These are phyloP conservation scores for Ectropis grisescens DNA, from an alignment of 1,140 invertebrate species.

Conservation along the genomic window DNA sequence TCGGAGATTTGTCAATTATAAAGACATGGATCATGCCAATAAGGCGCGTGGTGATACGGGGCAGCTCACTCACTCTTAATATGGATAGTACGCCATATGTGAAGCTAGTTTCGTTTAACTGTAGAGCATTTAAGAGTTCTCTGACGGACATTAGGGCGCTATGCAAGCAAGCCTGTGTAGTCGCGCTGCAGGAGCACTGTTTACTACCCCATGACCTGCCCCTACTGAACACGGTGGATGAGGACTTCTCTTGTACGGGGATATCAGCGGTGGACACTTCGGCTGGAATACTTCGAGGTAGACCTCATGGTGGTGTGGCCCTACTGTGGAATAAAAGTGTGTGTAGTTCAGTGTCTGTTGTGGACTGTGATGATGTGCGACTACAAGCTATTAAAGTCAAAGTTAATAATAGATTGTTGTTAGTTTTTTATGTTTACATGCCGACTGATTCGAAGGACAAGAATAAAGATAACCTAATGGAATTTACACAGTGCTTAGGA, in stretches of 20 bases:
- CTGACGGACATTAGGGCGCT: not conserved
- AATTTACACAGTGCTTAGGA: not conserved
- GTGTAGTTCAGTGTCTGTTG: not conserved
- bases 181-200: not conserved
- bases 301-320: not conserved
- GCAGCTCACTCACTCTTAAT: too few species aligned
- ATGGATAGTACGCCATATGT: too few species aligned
- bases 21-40: too few species aligned
- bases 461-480: not conserved
- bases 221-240: not conserved
- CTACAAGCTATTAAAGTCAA: not conserved
- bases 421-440: conserved; percentile 2
- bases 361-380: conserved; percentile 1
- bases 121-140: conserved; percentile 7
- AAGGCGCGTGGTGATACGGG: too few species aligned
- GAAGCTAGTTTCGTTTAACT: conserved; percentile 6
- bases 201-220: not conserved
- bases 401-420: not conserved
- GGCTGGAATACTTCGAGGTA: not conserved
- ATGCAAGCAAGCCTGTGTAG: not conserved
- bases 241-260: not conserved
- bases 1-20: conserved; percentile 8
- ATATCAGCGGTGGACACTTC: not conserved
- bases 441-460: conserved; percentile 1
- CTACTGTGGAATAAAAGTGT: not conserved